Conservation (phyloP, 2,797 vertebrate genomes). For the Liasis olivaceus region DNA sequence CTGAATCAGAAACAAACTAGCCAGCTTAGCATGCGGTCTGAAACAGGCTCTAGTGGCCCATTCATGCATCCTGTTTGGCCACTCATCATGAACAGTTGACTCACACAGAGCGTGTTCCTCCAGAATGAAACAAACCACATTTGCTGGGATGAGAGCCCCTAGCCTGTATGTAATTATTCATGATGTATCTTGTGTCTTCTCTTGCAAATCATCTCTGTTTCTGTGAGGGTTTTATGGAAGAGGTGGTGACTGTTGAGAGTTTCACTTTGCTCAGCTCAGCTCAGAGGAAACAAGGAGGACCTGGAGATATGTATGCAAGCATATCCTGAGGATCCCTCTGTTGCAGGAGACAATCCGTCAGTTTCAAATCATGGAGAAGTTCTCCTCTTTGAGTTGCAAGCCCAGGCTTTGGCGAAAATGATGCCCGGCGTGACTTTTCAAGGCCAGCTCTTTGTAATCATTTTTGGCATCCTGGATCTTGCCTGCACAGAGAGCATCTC, state of each 20-base stretch:
- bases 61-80: neutral
- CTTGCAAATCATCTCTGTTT: neutral
- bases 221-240: neutral
- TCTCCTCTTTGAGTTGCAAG: neutral
- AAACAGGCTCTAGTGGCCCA: neutral
- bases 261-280: neutral
- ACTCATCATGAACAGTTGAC: neutral
- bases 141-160: neutral
- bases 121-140: neutral
- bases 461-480: slow-evolving; percentile 4
- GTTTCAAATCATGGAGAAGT: neutral
- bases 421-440: neutral
- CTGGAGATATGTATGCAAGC: neutral
- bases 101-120: neutral
- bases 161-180: neutral
- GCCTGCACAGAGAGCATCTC: neutral
- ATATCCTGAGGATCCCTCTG: neutral
- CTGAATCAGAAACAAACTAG: neutral
- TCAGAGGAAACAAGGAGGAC: neutral
- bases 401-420: neutral
- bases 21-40: neutral
- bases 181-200: neutral
- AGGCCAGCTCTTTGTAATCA: slow-evolving; percentile 6
- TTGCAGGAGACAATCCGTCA: neutral
- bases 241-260: neutral